Evolutionary conservation across 2,113 vertebrate genomes (phyloP).

Genomic region (Neoarius graeffei): DNA sequence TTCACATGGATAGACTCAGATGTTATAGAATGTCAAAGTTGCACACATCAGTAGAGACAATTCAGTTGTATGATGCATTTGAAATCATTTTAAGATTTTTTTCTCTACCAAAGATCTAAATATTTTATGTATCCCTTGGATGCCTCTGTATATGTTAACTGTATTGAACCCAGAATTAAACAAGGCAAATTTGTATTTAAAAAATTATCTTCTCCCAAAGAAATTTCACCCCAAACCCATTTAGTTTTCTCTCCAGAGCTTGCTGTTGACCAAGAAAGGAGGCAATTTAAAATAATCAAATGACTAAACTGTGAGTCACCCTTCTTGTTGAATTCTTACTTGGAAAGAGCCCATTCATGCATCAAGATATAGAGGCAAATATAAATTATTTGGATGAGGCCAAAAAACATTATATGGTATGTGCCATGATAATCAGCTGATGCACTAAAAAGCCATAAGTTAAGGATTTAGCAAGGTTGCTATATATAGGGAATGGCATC

Average conservation of each 20-base stretch:
- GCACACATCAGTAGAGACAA: background rate
- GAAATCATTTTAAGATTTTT: background rate
- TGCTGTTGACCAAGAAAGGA: conserved; percentile 80
- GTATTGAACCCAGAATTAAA: conserved; percentile 22
- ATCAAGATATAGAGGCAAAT: conserved; percentile 53
- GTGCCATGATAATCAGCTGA: conserved; percentile 41
- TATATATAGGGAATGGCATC: conserved; percentile 46
- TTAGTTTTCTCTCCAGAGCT: conserved; percentile 71
- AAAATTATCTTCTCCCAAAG: conserved; percentile 10
- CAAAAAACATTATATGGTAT: conserved; percentile 44
- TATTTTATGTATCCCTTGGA: background rate
- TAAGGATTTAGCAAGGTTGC: conserved; percentile 6
- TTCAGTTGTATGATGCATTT: background rate
- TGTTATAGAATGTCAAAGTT: conserved; percentile 27
- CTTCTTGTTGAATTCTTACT: conserved; percentile 68
- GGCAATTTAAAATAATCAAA: conserved; percentile 73
- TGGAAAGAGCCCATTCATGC: conserved; percentile 56
- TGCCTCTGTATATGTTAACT: background rate
- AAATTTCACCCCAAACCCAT: conserved; percentile 64
- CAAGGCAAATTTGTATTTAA: conserved; percentile 60
- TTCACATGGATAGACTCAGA: conserved; percentile 54
- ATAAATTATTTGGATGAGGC: conserved; percentile 58
- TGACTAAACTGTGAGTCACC: conserved; percentile 72
- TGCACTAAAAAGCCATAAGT: background rate
- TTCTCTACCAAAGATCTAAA: background rate